Percentiles rank a stretch among this genome's conserved stretches.
phyloP scores from a whole-genome alignment of 2,888 invertebrate species.

The Alviniconcha strummeri region DNA sequence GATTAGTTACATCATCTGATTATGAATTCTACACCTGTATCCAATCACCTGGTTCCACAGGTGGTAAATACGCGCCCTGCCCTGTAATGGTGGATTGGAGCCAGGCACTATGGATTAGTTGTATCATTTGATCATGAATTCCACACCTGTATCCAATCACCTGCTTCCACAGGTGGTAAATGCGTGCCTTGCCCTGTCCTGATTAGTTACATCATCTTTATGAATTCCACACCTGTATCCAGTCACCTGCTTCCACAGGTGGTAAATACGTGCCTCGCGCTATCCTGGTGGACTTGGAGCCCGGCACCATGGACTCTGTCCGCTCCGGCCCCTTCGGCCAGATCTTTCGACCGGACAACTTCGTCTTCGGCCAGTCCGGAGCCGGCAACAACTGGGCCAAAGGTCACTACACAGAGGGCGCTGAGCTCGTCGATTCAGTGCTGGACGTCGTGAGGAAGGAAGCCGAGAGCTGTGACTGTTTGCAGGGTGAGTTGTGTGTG shows the following conservation, averaged over 20 bases:
- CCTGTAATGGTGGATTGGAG: no score
- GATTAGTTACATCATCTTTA: no score
- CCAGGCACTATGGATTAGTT: no score
- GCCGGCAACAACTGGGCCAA: constrained; percentile 45
- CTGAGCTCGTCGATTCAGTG: constrained; percentile 42
- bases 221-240: background rate
- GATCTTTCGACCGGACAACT: constrained; percentile 42
- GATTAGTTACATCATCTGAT: no score
- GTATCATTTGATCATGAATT: no score
- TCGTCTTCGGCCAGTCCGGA: constrained; percentile 43
- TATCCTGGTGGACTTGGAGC: constrained; percentile 32
- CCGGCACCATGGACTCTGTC: constrained; percentile 42
- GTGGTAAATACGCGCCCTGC: no score
- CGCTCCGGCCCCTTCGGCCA: constrained; percentile 42
- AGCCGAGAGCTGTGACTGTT: constrained; percentile 42
- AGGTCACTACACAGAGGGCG: constrained; percentile 43
- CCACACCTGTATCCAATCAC: no score
- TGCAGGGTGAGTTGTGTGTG: constrained; percentile 34
- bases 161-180: no score
- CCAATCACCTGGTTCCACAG: no score
- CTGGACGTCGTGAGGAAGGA: constrained; percentile 41
- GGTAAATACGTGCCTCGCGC: constrained; percentile 42
- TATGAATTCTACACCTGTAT: no score
- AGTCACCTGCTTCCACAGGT: constrained; percentile 5
- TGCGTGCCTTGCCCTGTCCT: no score